Conservation (phyloP, 2,113 vertebrate genomes). For the Camelus dromedarius region DNA sequence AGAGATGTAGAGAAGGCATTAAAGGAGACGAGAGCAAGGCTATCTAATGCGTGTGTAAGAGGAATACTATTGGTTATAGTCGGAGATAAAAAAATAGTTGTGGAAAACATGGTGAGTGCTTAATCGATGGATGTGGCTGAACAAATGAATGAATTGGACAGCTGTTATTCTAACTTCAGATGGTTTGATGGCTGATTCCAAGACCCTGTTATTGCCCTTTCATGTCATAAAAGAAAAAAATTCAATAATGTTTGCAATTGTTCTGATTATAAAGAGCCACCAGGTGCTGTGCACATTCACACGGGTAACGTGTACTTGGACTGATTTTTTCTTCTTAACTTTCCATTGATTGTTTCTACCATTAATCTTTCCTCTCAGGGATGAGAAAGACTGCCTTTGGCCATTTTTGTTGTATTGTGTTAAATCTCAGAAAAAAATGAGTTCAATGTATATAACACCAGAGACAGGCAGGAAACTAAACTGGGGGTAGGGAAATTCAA, state of each 20-base stretch:
- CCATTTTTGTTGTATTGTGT: constrained; percentile 51
- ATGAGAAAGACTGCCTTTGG: neutral
- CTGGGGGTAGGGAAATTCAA: constrained; percentile 36
- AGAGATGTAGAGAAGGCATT: neutral
- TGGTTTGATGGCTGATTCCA: neutral
- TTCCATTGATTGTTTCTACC: constrained; percentile 33
- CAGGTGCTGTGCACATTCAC: neutral
- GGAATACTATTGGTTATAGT: neutral
- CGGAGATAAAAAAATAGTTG: neutral
- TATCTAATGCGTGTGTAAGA: neutral
- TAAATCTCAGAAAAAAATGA: neutral
- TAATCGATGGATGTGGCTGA: neutral
- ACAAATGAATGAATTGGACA: neutral
- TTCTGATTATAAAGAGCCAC: neutral
- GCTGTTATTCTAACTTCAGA: neutral
- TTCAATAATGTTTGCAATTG: neutral
- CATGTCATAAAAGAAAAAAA: neutral
- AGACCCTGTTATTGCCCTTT: neutral
- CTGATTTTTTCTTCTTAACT: neutral
- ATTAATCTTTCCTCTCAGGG: neutral
- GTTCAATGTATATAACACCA: neutral
- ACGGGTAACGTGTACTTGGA: neutral
- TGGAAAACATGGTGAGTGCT: neutral
- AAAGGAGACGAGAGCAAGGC: neutral
- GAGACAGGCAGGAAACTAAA: constrained; percentile 9